Percentiles rank a stretch among this genome's conserved stretches.
phyloP scores from a whole-genome alignment of 2,797 vertebrate genomes.

The Sparus aurata region DNA sequence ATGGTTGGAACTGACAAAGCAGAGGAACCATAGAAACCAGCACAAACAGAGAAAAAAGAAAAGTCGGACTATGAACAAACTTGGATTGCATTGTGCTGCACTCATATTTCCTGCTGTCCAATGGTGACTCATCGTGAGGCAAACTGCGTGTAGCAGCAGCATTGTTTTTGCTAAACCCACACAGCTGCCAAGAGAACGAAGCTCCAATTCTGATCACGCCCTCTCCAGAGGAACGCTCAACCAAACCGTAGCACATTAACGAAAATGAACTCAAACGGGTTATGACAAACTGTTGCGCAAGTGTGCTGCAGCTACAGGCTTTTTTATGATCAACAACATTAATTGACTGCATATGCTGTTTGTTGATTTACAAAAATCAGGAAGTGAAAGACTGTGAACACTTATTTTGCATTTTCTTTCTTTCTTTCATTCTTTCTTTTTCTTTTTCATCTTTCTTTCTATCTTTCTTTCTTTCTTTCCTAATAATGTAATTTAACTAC shows the following conservation, averaged over 20 bases:
- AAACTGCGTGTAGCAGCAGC: not conserved
- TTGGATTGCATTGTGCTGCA: constrained; percentile 11
- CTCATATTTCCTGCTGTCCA: constrained; percentile 25
- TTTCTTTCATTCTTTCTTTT: not conserved
- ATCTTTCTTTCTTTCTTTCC: not conserved
- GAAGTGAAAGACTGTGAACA: not conserved
- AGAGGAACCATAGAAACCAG: not conserved
- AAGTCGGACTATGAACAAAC: not conserved
- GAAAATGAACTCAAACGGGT: constrained; percentile 24
- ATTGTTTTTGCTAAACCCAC: constrained; percentile 12
- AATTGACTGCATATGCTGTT: constrained; percentile 10
- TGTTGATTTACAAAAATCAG: not conserved
- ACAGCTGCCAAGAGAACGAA: not conserved
- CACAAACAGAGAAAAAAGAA: not conserved
- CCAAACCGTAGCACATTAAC: constrained; percentile 23
- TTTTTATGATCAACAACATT: not conserved
- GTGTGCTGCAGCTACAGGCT: not conserved
- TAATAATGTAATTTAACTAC: constrained; percentile 3
- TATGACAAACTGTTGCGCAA: constrained; percentile 13
- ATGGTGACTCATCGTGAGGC: constrained; percentile 8
- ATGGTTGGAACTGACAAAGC: not conserved
- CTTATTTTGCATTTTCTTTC: not conserved
- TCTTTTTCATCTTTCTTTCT: not conserved
- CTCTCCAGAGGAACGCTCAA: not conserved
- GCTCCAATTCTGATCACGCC: not conserved